Conservation (phyloP, 1,140 invertebrate species). For the Dendroctonus valens region DNA sequence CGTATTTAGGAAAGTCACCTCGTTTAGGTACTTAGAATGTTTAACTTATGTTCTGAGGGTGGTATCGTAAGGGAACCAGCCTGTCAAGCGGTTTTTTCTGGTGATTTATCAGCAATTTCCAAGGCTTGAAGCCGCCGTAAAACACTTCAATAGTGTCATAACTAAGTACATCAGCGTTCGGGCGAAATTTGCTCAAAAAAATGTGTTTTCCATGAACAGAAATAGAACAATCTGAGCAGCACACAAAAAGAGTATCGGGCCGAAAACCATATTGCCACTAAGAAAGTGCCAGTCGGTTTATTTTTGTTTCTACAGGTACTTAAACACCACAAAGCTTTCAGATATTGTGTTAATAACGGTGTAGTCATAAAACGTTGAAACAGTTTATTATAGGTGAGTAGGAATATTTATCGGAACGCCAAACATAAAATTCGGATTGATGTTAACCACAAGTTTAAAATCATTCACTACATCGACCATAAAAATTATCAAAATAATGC, state of each 20-base stretch:
- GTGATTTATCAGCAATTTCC: no score
- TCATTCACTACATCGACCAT: slow-evolving; percentile 19
- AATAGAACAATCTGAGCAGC: neutral
- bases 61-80: neutral
- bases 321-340: slow-evolving; percentile 35
- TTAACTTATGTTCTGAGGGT: neutral
- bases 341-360: slow-evolving; percentile 34
- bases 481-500: slow-evolving; percentile 30
- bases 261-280: slow-evolving; percentile 29
- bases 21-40: slow-evolving; percentile 4
- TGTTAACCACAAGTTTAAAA: slow-evolving; percentile 25
- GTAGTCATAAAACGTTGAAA: slow-evolving; percentile 32
- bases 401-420: slow-evolving; percentile 31
- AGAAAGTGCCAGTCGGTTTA: slow-evolving; percentile 29
- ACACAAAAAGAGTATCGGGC: slow-evolving; percentile 10
- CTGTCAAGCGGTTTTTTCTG: no score
- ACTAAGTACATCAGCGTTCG: no score
- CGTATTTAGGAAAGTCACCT: slow-evolving; percentile 2
- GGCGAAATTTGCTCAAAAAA: no score
- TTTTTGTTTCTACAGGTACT: slow-evolving; percentile 34
- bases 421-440: slow-evolving; percentile 33
- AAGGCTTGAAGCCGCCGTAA: no score
- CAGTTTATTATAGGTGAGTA: slow-evolving; percentile 35
- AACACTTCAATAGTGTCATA: no score
- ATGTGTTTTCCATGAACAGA: neutral